A percentile compares a stretch with the other conserved stretches of the same genome.
These are phyloP conservation scores for Ctenosaura bakeri DNA, from an alignment of 2,797 vertebrate species.

Conservation along the genomic window DNA sequence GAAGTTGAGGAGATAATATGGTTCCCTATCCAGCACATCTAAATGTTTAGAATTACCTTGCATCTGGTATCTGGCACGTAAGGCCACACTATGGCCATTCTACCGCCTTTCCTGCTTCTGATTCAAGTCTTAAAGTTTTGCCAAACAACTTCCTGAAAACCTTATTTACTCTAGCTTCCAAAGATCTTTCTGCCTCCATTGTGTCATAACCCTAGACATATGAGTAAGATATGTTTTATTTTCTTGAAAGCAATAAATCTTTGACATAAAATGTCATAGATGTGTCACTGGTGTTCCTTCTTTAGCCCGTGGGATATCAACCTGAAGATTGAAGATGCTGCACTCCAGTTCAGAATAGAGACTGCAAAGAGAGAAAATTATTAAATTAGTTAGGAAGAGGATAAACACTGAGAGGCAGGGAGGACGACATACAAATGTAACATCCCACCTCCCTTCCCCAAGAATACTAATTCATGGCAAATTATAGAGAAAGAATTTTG, in stretches of 20 bases:
- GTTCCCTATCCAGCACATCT: not conserved
- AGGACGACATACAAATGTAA: not conserved
- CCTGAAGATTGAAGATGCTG: not conserved
- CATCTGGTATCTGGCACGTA: not conserved
- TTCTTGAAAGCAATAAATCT: slow-evolving; percentile 6
- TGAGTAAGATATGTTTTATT: slow-evolving; percentile 3
- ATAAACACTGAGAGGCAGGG: not conserved
- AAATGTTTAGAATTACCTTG: not conserved
- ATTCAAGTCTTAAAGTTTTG: not conserved
- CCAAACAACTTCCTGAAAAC: not conserved
- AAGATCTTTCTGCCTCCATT: not conserved
- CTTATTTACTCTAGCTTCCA: not conserved
- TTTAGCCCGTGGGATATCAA: not conserved
- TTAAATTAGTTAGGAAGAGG: not conserved
- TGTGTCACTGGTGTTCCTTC: not conserved
- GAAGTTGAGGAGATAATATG: not conserved
- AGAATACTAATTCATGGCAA: not conserved
- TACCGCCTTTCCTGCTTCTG: not conserved
- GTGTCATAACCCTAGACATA: not conserved
- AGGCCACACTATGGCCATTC: not conserved
- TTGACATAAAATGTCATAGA: not conserved
- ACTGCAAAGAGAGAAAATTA: slow-evolving; percentile 31
- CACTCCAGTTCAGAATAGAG: not conserved
- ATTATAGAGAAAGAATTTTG: not conserved
- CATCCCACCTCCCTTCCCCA: not conserved